These are phyloP conservation scores for Acronicta psi DNA, from an alignment of 2,888 invertebrate species.

Conservation along the genomic window DNA sequence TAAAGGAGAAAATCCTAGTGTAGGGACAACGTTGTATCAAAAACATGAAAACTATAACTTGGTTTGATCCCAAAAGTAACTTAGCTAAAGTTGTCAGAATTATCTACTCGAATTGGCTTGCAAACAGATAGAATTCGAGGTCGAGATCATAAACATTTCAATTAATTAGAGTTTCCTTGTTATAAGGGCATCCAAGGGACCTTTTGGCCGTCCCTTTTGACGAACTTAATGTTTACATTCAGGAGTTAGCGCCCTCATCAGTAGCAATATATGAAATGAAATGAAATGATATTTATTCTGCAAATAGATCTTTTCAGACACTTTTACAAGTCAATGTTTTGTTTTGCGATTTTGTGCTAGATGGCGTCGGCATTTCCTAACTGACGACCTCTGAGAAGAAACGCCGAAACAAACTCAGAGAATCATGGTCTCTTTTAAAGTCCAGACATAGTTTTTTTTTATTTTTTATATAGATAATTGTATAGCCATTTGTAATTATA, in stretches of 20 bases:
- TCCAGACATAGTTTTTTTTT: no score
- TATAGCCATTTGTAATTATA: constrained; percentile 58
- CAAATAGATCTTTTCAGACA: no score
- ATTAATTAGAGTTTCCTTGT: constrained; percentile 74
- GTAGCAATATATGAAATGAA: no score
- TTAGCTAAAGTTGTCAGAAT: constrained; percentile 49
- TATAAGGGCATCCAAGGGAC: constrained; percentile 60
- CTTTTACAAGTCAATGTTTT: no score
- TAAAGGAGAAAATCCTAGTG: no score
- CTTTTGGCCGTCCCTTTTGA: constrained; percentile 72
- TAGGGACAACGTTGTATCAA: no score
- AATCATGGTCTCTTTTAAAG: no score
- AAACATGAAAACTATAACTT: constrained; percentile 9
- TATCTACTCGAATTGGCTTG: constrained; percentile 51
- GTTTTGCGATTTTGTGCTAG: no score
- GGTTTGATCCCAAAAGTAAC: constrained; percentile 23
- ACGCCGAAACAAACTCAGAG: no score
- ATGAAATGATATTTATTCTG: no score
- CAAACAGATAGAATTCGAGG: constrained; percentile 57
- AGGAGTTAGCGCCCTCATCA: constrained; percentile 68
- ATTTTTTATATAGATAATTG: constrained; percentile 56
- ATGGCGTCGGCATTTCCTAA: no score
- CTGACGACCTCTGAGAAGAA: no score
- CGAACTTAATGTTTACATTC: constrained; percentile 74
- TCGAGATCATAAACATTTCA: constrained; percentile 75